Percentiles rank a stretch among this genome's conserved stretches.
Conservation (phyloP, 2,113 vertebrate species). For the Spea multiplicata region DNA sequence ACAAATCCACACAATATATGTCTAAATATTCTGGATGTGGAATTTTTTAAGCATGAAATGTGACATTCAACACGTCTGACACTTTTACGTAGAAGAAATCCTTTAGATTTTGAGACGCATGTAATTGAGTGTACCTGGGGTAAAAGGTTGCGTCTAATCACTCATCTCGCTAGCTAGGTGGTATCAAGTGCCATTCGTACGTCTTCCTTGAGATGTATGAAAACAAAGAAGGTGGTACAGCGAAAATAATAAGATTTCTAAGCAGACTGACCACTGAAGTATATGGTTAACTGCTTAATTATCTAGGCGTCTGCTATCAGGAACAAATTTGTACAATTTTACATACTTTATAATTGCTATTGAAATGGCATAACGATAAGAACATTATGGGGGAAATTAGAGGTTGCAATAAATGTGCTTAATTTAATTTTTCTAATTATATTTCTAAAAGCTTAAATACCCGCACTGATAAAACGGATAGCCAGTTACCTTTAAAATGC, state of each 20-base stretch:
- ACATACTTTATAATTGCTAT: conserved; percentile 59
- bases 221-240: conserved; percentile 63
- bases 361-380: conserved; percentile 66
- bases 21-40: neutral
- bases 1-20: neutral
- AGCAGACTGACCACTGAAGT: conserved; percentile 69
- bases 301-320: conserved; percentile 67
- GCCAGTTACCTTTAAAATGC: conserved; percentile 71
- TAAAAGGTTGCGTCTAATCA: conserved; percentile 66
- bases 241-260: conserved; percentile 65
- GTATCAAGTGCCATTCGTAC: conserved; percentile 72
- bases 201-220: conserved; percentile 63
- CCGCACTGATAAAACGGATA: conserved; percentile 69
- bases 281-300: conserved; percentile 77
- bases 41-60: conserved; percentile 33
- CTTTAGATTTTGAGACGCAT: conserved; percentile 54
- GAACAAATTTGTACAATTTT: conserved; percentile 61
- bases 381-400: conserved; percentile 59
- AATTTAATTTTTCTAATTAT: conserved; percentile 78
- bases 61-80: conserved; percentile 52
- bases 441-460: conserved; percentile 73
- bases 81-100: conserved; percentile 53
- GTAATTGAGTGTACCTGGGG: conserved; percentile 68
- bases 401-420: conserved; percentile 63
- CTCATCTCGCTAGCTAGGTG: conserved; percentile 60